Evolutionary conservation across 1,140 invertebrate genomes (phyloP).

Genomic region (Rhizoglyphus robini): DNA sequence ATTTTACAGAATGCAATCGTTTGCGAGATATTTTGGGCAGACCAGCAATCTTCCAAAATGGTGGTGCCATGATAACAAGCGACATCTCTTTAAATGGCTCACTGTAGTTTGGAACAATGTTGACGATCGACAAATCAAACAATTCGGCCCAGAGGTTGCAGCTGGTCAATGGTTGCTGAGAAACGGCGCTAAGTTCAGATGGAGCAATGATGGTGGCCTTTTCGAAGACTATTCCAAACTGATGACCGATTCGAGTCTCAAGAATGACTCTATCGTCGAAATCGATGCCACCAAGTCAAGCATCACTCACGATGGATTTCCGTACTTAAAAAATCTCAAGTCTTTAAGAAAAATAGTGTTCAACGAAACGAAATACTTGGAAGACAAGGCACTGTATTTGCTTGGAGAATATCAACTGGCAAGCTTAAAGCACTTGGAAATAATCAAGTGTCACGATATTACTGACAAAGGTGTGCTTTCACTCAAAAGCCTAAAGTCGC

Average conservation of each 20-base stretch:
- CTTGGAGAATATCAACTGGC: slow-evolving; percentile 41
- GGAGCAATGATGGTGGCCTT: slow-evolving; percentile 41
- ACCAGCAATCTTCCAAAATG: too few species aligned
- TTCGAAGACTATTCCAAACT: slow-evolving; percentile 55
- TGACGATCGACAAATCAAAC: slow-evolving; percentile 50
- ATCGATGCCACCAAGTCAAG: slow-evolving; percentile 60
- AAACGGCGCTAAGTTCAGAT: slow-evolving; percentile 61
- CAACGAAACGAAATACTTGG: slow-evolving; percentile 50
- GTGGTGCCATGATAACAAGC: background rate
- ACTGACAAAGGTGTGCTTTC: slow-evolving; percentile 44
- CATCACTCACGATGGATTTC: slow-evolving; percentile 61
- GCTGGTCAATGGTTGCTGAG: slow-evolving; percentile 70
- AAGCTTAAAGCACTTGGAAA: slow-evolving; percentile 46
- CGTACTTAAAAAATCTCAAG: slow-evolving; percentile 50
- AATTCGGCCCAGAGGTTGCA: slow-evolving; percentile 64
- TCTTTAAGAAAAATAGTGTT: slow-evolving; percentile 49
- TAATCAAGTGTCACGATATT: slow-evolving; percentile 51
- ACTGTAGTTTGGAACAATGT: slow-evolving; percentile 31
- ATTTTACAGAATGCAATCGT: background rate
- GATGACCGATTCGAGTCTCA: slow-evolving; percentile 31
- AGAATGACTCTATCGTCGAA: slow-evolving; percentile 45
- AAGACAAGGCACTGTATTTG: slow-evolving; percentile 45
- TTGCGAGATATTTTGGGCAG: background rate
- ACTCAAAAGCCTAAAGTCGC: slow-evolving; percentile 42
- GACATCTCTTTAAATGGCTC: slow-evolving; percentile 16